phyloP scores from a whole-genome alignment of 2,797 vertebrate species.

The Neomorphus geoffroyi region DNA sequence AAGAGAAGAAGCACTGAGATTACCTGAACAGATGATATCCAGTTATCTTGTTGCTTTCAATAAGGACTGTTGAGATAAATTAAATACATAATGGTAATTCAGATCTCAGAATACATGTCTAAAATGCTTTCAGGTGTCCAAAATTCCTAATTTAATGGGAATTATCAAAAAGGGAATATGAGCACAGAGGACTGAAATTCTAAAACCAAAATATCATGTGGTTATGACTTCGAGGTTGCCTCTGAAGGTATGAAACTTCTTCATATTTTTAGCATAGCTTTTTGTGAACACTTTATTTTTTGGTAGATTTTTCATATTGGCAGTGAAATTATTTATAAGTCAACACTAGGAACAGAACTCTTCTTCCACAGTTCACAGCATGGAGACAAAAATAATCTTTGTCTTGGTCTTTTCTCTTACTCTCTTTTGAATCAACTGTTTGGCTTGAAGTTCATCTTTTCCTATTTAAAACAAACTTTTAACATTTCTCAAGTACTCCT shows the following conservation, averaged over 20 bases:
- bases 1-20: not conserved
- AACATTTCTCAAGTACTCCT: not conserved
- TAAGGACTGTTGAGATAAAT: not conserved
- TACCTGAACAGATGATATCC: not conserved
- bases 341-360: not conserved
- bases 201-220: not conserved
- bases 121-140: not conserved
- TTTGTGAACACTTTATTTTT: not conserved
- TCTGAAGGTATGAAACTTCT: not conserved
- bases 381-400: not conserved
- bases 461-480: constrained; percentile 26
- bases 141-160: not conserved
- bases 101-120: not conserved
- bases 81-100: not conserved
- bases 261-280: not conserved
- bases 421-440: not conserved
- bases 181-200: not conserved
- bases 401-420: not conserved
- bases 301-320: not conserved
- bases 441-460: constrained; percentile 17
- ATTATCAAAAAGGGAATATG: not conserved
- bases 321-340: not conserved
- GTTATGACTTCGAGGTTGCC: not conserved
- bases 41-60: not conserved
- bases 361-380: not conserved